Evolutionary conservation across 2,888 invertebrate genomes (phyloP), one percentile per base, ranked within the genome.

Genomic region (Leptogaster cylindrica): DNA sequence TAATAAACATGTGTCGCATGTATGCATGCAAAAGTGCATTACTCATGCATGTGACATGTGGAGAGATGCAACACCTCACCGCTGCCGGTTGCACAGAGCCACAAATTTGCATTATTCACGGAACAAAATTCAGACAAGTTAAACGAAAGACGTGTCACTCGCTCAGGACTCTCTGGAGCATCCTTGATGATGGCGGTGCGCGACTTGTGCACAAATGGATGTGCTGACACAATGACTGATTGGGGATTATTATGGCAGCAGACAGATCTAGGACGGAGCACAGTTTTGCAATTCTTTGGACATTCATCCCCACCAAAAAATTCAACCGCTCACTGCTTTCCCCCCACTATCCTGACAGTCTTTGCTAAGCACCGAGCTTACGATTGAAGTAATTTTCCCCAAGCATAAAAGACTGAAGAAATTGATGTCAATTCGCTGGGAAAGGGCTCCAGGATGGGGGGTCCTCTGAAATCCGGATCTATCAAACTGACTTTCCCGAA

Each of bases 161-260:
- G 41, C 46, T 31, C 63, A 44, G 27, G 46, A 36, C 44, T 12
- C 50, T 66, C 44, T 23, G 65, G 27, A 48, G 50, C 44, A 27
- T 61, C 27, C 44, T 61, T 16, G 51, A 36, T 64, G 64, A 36
- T 27, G 25, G 23, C n/a, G n/a, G n/a, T n/a, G n/a, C n/a, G n/a
- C 48, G 20, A 64, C 50, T 31, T 46, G 25, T 50, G 36, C 36
- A 51, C 51, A 65, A 65, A 65, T 65, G 51, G 66, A 63, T 66
- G 63, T 68, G 70, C 67, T 70, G 70, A 70, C 70, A 70, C 70
- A 65, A 70, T 70, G 70, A 70, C 70, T 70, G 70, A 70, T 70
- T 70, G 70, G 65, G 67, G 65, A 68, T 70, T 70, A 70, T 68
- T 70, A 70, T 52, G 44, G 39, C 52, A 52, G 51, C 23, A 61